These are phyloP conservation scores for Nannobrachium achirus DNA, from an alignment of 2,113 vertebrate species.

Conservation along the genomic window DNA sequence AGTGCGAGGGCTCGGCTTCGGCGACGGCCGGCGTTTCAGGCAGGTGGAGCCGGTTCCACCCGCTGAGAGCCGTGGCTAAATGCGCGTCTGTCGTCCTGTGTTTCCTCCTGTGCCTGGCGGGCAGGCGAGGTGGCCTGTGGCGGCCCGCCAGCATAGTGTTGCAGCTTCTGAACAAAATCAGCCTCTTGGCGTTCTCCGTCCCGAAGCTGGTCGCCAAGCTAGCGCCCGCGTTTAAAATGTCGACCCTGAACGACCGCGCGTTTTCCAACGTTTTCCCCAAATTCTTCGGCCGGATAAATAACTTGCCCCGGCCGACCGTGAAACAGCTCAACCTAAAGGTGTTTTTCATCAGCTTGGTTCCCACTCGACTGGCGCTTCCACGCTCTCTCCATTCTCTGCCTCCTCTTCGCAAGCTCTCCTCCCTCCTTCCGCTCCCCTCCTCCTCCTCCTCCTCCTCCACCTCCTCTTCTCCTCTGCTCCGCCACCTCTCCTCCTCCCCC, in stretches of 20 bases:
- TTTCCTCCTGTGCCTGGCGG: constrained; percentile 50
- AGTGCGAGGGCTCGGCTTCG: constrained; percentile 24
- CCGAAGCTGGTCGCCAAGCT: constrained; percentile 10
- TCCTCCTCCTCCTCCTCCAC: constrained; percentile 10
- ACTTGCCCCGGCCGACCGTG: background rate
- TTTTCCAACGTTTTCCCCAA: background rate
- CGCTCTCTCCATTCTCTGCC: constrained; percentile 7
- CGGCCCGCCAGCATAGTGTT: constrained; percentile 17
- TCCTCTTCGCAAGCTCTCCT: background rate
- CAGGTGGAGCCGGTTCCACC: constrained; percentile 42
- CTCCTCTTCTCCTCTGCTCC: constrained; percentile 79
- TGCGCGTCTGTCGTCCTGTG: constrained; percentile 54
- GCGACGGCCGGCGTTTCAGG: background rate
- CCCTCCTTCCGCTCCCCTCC: constrained; percentile 25
- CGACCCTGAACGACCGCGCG: background rate
- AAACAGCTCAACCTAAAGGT: constrained; percentile 19
- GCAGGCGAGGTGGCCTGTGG: constrained; percentile 27
- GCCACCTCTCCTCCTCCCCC: constrained; percentile 53
- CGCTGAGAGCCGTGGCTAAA: constrained; percentile 52
- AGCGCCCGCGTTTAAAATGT: constrained; percentile 21
- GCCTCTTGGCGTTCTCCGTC: constrained; percentile 3
- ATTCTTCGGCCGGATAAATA: constrained; percentile 17
- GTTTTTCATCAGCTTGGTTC: constrained; percentile 11
- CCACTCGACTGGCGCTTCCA: constrained; percentile 2
- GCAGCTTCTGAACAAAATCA: constrained; percentile 33